A percentile compares a stretch with the other conserved stretches of the same genome.
phyloP scores from a whole-genome alignment of 2,888 invertebrate species.

The Pinctada fucata region DNA sequence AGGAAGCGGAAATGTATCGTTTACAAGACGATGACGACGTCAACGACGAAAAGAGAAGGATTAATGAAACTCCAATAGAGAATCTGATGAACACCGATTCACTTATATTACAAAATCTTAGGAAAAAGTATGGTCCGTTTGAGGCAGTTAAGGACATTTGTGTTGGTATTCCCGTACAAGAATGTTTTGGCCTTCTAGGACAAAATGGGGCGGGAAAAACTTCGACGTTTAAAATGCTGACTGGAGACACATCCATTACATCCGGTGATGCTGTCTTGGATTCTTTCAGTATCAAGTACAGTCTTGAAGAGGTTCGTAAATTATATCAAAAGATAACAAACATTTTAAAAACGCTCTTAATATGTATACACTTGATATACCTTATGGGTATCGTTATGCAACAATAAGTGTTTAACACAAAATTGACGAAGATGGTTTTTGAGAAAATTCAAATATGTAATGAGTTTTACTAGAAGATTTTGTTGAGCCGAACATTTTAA shows the following conservation, averaged over 20 bases:
- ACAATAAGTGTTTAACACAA: too few species aligned
- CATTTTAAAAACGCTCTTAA: too few species aligned
- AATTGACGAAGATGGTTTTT: too few species aligned
- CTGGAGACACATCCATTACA: conserved; percentile 79
- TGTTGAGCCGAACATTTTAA: conserved; percentile 79
- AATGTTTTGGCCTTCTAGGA: conserved; percentile 89
- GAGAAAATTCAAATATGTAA: too few species aligned
- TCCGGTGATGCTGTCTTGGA: conserved; percentile 79
- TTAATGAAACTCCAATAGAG: conserved; percentile 53
- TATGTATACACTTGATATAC: too few species aligned
- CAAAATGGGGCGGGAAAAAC: conserved; percentile 95
- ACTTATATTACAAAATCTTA: conserved; percentile 75
- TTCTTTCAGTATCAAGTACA: conserved; percentile 66
- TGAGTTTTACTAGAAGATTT: conserved; percentile 74
- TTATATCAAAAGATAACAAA: too few species aligned
- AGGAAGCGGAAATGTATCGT: neutral
- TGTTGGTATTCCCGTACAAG: conserved; percentile 74
- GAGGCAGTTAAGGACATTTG: conserved; percentile 71
- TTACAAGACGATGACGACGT: conserved; percentile 74
- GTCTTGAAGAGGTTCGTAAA: conserved; percentile 6
- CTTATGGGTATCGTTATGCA: too few species aligned
- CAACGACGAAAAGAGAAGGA: conserved; percentile 70
- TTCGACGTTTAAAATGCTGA: conserved; percentile 86
- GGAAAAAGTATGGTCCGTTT: conserved; percentile 83
- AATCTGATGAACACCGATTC: conserved; percentile 26